These are phyloP conservation scores for Nestor notabilis DNA, from an alignment of 2,113 vertebrate species.

Conservation along the genomic window DNA sequence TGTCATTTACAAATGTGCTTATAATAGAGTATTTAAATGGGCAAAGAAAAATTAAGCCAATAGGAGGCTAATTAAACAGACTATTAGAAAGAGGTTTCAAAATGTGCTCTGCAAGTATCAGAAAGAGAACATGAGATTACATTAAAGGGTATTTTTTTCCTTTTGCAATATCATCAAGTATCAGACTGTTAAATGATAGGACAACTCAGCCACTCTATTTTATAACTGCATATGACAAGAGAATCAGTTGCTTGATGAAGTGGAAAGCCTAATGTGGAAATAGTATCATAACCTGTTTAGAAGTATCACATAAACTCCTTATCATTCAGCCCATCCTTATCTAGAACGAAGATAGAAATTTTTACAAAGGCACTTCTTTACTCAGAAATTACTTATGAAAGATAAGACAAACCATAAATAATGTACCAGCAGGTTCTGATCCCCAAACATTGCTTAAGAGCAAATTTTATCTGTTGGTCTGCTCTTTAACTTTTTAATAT, in stretches of 20 bases:
- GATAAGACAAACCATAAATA: not conserved
- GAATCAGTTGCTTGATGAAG: not conserved
- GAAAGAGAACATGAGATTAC: not conserved
- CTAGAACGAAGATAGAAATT: not conserved
- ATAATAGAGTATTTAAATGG: conserved; percentile 52
- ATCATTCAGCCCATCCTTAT: not conserved
- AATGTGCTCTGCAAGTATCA: conserved; percentile 30
- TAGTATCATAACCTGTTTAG: not conserved
- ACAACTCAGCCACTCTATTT: not conserved
- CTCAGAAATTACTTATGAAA: not conserved
- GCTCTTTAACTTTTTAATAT: not conserved
- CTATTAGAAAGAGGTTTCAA: conserved; percentile 33
- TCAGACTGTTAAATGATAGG: not conserved
- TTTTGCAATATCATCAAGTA: conserved; percentile 14
- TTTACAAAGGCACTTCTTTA: not conserved
- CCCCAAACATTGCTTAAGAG: not conserved
- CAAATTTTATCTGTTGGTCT: not conserved
- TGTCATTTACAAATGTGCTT: conserved; percentile 46
- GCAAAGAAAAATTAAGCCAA: conserved; percentile 55
- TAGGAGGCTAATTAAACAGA: conserved; percentile 51
- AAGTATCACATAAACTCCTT: not conserved
- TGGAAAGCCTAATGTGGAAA: not conserved
- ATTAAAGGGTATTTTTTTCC: not conserved
- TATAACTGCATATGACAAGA: not conserved
- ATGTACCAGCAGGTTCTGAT: not conserved